Evolutionary conservation across 1,140 invertebrate genomes (phyloP).

Genomic region (Ips typographus): DNA sequence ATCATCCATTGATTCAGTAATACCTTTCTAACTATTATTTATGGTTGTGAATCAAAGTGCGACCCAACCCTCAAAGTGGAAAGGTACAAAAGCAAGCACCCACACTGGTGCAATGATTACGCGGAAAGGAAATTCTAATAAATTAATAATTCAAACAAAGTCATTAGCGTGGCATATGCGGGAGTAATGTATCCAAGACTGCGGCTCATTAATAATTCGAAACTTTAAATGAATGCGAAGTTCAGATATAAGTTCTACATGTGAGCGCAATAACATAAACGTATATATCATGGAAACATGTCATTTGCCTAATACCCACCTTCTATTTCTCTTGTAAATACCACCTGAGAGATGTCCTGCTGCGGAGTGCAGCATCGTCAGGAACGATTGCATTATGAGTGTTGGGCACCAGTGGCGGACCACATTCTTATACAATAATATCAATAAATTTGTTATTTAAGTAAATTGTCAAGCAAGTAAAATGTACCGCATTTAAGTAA

Average conservation of each 20-base stretch:
- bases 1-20: no score
- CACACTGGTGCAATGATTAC: conserved; percentile 2
- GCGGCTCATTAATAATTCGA: conserved; percentile 50
- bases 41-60: no score
- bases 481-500: no score
- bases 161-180: conserved; percentile 48
- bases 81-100: background rate
- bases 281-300: conserved; percentile 46
- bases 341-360: conserved; percentile 33
- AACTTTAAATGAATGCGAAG: conserved; percentile 51
- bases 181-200: conserved; percentile 46
- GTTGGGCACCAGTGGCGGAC: conserved; percentile 15
- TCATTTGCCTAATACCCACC: conserved; percentile 40
- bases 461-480: no score
- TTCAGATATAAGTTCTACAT: conserved; percentile 48
- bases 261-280: conserved; percentile 48
- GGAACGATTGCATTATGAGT: conserved; percentile 17
- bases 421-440: no score
- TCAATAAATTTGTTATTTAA: no score
- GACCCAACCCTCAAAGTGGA: no score
- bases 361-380: conserved; percentile 26
- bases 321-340: conserved; percentile 36
- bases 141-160: conserved; percentile 50
- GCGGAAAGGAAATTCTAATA: conserved; percentile 35
- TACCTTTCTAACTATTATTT: no score